A percentile compares a stretch with the other conserved stretches of the same genome.
Evolutionary conservation across 2,888 invertebrate species (phyloP).

Genomic region (Conistra vaccinii): DNA sequence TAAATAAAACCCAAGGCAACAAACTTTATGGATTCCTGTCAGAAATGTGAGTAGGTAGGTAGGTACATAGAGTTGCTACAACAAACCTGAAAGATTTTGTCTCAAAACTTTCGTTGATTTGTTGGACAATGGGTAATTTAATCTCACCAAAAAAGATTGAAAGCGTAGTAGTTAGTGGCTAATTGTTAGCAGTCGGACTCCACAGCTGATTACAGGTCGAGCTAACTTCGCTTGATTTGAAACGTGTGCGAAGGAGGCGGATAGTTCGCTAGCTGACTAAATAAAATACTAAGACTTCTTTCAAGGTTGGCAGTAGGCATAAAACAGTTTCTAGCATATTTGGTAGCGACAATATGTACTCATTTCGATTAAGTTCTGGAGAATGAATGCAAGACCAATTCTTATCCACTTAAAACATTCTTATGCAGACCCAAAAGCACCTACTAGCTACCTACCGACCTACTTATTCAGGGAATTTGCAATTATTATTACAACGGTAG

Average conservation of each 20-base stretch:
- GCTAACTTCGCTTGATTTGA: conserved; percentile 37
- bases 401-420: background rate
- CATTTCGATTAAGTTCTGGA: background rate
- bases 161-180: conserved; percentile 20
- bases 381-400: background rate
- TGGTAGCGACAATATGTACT: background rate
- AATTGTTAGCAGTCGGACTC: conserved; percentile 15
- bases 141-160: conserved; percentile 36
- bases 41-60: background rate
- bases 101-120: background rate
- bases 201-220: conserved; percentile 31
- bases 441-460: no score
- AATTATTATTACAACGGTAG: conserved; percentile 10
- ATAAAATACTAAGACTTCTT: conserved; percentile 13
- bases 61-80: background rate
- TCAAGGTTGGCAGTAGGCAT: background rate
- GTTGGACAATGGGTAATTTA: conserved; percentile 29
- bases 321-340: background rate
- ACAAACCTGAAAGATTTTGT: background rate
- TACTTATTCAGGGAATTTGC: background rate
- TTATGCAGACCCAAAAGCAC: background rate
- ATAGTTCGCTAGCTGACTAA: background rate
- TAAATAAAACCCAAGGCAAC: background rate
- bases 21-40: no score
- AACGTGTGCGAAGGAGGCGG: conserved; percentile 26